phyloP scores from a whole-genome alignment of 2,113 vertebrate genomes.

The Paracanthobrama guichenoti region DNA sequence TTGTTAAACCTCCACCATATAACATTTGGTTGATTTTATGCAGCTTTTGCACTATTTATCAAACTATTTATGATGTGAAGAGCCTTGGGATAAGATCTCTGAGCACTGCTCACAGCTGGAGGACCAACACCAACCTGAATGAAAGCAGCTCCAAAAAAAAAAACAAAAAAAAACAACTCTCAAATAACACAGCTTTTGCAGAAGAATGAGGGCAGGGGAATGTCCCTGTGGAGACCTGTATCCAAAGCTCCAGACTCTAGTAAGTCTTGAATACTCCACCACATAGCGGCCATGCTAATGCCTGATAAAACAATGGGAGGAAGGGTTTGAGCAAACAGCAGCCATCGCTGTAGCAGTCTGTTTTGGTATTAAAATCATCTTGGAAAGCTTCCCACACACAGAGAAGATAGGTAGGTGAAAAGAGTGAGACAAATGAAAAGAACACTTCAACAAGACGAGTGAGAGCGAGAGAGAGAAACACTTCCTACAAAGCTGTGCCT shows the following conservation, averaged over 20 bases:
- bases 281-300: constrained; percentile 33
- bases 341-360: constrained; percentile 16
- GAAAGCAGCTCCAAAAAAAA: constrained; percentile 56
- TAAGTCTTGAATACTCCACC: constrained; percentile 8
- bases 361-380: constrained; percentile 54
- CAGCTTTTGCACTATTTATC: no score
- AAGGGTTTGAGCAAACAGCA: constrained; percentile 48
- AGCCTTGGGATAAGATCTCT: constrained; percentile 22
- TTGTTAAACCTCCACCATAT: constrained; percentile 52
- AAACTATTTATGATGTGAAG: constrained; percentile 3
- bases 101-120: constrained; percentile 65
- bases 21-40: background rate
- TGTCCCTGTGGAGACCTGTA: constrained; percentile 34
- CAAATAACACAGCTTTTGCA: constrained; percentile 54
- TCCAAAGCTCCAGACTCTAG: constrained; percentile 22
- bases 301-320: constrained; percentile 26
- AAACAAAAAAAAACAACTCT: constrained; percentile 48
- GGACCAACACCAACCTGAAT: constrained; percentile 57
- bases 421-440: constrained; percentile 12
- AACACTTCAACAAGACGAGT: constrained; percentile 15
- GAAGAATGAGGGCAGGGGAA: constrained; percentile 18
- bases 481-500: constrained; percentile 49
- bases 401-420: constrained; percentile 25
- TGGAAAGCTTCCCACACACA: constrained; percentile 55
- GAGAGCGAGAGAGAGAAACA: constrained; percentile 16